Percentiles rank a stretch among this genome's conserved stretches.
Conservation (phyloP, 2,797 vertebrate genomes). For the Knipowitschia caucasica region DNA sequence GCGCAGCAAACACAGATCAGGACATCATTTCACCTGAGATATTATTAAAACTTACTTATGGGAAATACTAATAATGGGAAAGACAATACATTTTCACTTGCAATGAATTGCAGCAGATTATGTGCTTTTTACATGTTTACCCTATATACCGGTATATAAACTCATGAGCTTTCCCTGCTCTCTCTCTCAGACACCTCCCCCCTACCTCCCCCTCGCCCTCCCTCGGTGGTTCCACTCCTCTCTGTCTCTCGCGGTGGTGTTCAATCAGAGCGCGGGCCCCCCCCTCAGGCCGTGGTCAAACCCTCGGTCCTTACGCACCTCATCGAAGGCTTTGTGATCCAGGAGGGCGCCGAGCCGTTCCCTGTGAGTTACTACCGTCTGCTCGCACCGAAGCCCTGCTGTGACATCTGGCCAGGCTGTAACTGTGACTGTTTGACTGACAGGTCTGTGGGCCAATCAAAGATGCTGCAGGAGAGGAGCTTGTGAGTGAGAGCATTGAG, state of each 20-base stretch:
- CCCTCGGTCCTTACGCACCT: slow-evolving; percentile 96
- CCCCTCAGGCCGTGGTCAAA: slow-evolving; percentile 94
- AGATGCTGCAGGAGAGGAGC: slow-evolving; percentile 65
- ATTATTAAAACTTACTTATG: too few relatives aligned
- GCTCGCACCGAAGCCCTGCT: too few relatives aligned
- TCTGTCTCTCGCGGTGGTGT: slow-evolving; percentile 71
- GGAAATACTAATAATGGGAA: too few relatives aligned
- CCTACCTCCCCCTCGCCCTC: slow-evolving; percentile 26
- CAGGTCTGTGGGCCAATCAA: slow-evolving; percentile 76
- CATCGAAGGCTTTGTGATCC: slow-evolving; percentile 97
- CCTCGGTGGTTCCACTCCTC: slow-evolving; percentile 48
- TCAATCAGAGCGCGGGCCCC: slow-evolving; percentile 79
- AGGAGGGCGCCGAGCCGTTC: slow-evolving; percentile 98
- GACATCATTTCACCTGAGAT: too few relatives aligned
- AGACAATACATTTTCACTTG: too few relatives aligned
- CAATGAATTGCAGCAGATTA: too few relatives aligned
- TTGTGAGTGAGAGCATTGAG: slow-evolving; percentile 55
- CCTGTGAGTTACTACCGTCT: slow-evolving; percentile 89
- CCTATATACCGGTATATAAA: background rate
- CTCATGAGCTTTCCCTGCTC: background rate
- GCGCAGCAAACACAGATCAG: too few relatives aligned
- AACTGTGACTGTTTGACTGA: slow-evolving; percentile 46
- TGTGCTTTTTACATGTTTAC: too few relatives aligned
- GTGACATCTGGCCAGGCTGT: too few relatives aligned
- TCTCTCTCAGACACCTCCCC: slow-evolving; percentile 26